phyloP scores from a whole-genome alignment of 2,797 vertebrate species.

The Sphenopsis melanotis region DNA sequence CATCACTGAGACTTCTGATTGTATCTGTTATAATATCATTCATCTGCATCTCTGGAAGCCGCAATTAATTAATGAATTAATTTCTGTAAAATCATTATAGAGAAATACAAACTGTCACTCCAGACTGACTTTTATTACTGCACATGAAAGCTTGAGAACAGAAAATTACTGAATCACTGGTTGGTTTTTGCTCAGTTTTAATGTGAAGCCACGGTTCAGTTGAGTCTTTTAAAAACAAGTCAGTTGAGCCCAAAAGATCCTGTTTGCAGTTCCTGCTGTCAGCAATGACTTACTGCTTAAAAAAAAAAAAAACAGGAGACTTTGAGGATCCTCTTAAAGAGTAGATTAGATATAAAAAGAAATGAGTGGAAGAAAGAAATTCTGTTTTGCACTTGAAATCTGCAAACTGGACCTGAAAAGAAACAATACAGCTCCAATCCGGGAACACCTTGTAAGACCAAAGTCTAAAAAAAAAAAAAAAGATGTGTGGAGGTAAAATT shows the following conservation, averaged over 20 bases:
- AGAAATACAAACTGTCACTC: not conserved
- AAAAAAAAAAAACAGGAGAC: not conserved
- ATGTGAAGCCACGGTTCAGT: not conserved
- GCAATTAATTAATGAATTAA: not conserved
- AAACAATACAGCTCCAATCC: slow-evolving; percentile 2
- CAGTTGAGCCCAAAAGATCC: not conserved
- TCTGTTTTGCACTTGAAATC: not conserved
- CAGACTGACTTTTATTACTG: not conserved
- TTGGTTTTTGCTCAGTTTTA: not conserved
- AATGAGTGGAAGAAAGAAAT: not conserved
- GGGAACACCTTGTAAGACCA: slow-evolving; percentile 28
- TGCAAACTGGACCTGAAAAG: not conserved
- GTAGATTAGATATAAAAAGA: slow-evolving; percentile 31
- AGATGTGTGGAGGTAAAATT: not conserved
- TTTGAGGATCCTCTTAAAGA: not conserved
- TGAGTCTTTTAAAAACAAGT: not conserved
- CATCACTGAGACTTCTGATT: not conserved
- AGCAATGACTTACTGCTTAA: not conserved
- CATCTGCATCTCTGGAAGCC: not conserved
- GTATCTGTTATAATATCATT: not conserved
- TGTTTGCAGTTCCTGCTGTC: not conserved
- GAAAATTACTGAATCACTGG: not conserved
- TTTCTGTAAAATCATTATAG: not conserved
- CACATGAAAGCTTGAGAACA: not conserved
- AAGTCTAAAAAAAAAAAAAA: slow-evolving; percentile 1